These are phyloP conservation scores for Dendroctonus ponderosae DNA, from an alignment of 1,140 invertebrate genomes.

Conservation along the genomic window DNA sequence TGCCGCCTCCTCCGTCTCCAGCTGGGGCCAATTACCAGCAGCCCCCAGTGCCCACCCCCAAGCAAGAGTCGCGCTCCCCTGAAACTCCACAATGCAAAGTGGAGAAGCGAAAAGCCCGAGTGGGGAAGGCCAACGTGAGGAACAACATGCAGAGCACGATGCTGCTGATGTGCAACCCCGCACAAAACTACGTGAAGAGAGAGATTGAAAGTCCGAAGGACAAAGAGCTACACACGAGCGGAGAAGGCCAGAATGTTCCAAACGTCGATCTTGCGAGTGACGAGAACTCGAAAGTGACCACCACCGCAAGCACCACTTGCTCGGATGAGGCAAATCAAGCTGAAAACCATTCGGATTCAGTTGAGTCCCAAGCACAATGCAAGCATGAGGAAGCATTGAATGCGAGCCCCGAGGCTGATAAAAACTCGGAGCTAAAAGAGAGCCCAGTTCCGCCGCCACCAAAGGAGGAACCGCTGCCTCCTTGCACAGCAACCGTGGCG, in stretches of 20 bases:
- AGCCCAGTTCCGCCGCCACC: not conserved
- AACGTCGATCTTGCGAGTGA: not conserved
- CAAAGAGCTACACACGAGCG: conserved; percentile 35
- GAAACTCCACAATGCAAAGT: conserved; percentile 31
- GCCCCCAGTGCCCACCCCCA: conserved; percentile 24
- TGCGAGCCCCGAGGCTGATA: too few species aligned
- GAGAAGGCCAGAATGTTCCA: not conserved
- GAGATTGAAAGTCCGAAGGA: conserved; percentile 50
- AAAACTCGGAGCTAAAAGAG: not conserved
- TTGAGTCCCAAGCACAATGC: too few species aligned
- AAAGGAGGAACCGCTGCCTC: conserved; percentile 37
- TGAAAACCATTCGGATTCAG: too few species aligned
- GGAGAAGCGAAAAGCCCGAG: conserved; percentile 58
- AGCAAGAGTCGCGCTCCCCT: conserved; percentile 37
- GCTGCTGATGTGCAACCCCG: conserved; percentile 50
- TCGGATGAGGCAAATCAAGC: too few species aligned
- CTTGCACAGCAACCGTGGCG: conserved; percentile 46
- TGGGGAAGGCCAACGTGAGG: conserved; percentile 67
- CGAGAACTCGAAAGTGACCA: not conserved
- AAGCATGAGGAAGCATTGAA: too few species aligned
- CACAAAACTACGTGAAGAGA: conserved; percentile 42
- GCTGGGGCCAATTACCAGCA: conserved; percentile 43
- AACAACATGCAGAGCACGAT: conserved; percentile 54
- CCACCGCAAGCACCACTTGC: not conserved
- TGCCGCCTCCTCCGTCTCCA: conserved; percentile 55